Evolutionary conservation across 1,140 invertebrate species (phyloP).

Genomic region (Lordiphosa mommai): DNA sequence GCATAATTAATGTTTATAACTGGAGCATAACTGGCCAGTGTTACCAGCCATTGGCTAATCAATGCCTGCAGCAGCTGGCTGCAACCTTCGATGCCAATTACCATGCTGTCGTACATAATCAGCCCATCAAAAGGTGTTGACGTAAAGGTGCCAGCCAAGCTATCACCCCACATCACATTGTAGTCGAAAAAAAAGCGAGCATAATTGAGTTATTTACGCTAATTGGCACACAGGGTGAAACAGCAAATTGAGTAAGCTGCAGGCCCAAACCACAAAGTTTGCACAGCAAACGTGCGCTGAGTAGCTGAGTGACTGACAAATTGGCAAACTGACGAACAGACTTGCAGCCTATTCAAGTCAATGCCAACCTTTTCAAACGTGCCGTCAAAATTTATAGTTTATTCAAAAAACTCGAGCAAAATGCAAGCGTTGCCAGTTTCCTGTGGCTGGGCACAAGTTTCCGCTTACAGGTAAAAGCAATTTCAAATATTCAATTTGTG

Average conservation of each 20-base stretch:
- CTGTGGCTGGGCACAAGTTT: conserved; percentile 28
- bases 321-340: conserved; percentile 7
- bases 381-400: conserved; percentile 26
- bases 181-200: conserved; percentile 18
- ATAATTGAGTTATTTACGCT: conserved; percentile 74
- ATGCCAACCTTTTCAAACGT: neutral
- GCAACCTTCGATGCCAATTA: conserved; percentile 44
- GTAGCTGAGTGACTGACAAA: conserved; percentile 20
- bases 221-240: conserved; percentile 40
- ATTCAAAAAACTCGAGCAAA: conserved; percentile 21
- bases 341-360: neutral
- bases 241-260: conserved; percentile 42
- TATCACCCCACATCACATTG: conserved; percentile 4
- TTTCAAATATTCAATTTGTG: conserved; percentile 38
- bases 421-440: conserved; percentile 24
- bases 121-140: conserved; percentile 61
- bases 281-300: conserved; percentile 39
- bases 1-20: conserved; percentile 49
- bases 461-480: conserved; percentile 20
- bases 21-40: too few species aligned
- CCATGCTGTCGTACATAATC: conserved; percentile 45
- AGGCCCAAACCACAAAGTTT: conserved; percentile 48
- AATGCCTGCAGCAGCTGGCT: conserved; percentile 4
- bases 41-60: conserved; percentile 5
- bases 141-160: conserved; percentile 13